Evolutionary conservation across 1,140 invertebrate genomes (phyloP), one percentile per base, ranked within the genome.

Genomic region (Drosophila mojavensis): DNA sequence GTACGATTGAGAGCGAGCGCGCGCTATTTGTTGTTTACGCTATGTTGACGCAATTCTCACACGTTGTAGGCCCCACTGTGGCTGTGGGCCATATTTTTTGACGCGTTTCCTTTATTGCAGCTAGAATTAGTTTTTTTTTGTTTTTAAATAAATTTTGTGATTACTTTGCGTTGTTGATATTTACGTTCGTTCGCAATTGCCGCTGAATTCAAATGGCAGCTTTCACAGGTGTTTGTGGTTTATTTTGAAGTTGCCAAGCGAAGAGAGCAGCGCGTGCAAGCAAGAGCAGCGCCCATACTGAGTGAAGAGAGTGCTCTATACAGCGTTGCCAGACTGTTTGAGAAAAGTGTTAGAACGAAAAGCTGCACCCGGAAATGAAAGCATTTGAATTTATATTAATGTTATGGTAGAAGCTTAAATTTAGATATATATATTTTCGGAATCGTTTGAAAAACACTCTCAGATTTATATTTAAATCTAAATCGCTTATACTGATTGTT

Each of bases 181-280:
- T 88, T 88, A 81, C 67, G 55, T 78, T 70, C 51, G 51, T 58
- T 13, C 53, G 47, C 20, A 36, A 60, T 73, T 65, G 76, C 72
- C 71, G 64, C 56, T 39, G n/a, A 67, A 54, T 60, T 67, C 24
- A 51, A 26, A 39, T 26, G 47, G 54, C 33, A 81, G 72, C 72
- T 88, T 88, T 83, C 53, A 85, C 83, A 85, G 75, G 82, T 86
- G 72, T 86, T 26, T 41, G 55, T 86, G 72, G 68, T 24, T 41
- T 39, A 39, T 39, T 39, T 36, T 24, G 45, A 36, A 73, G 76
- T 88, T 83, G 58, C 61, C 70, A 68, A 4, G 4, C 0, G 51
- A 71, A 88, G 76, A 79, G 69, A 30, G 28, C 13, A 15, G 28
- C 60, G 67, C 50, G 56, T 48, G 13, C 10, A 13, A 58, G 17